These are phyloP conservation scores for Biston betularia DNA, from an alignment of 2,888 invertebrate species.

Conservation along the genomic window DNA sequence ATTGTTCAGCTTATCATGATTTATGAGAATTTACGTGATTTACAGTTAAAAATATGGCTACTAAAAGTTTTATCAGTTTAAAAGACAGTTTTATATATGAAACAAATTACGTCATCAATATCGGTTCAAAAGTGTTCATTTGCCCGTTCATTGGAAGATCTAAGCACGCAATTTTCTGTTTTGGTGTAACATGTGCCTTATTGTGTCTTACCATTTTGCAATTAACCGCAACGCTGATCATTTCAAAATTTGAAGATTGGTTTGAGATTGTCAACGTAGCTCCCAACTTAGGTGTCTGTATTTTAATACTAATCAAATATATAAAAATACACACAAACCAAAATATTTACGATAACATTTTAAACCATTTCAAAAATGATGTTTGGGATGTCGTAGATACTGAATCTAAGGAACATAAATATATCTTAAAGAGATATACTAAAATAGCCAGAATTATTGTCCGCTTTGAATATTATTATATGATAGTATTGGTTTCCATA, in stretches of 20 bases:
- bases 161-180: constrained; percentile 52
- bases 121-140: constrained; percentile 63
- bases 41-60: constrained; percentile 26
- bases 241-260: constrained; percentile 60
- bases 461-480: constrained; percentile 64
- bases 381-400: constrained; percentile 60
- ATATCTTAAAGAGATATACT: constrained; percentile 58
- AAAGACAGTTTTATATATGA: constrained; percentile 56
- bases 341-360: constrained; percentile 59
- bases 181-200: constrained; percentile 50
- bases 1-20: not conserved
- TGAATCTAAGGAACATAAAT: constrained; percentile 53
- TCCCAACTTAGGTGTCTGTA: constrained; percentile 70
- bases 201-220: constrained; percentile 61
- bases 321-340: constrained; percentile 59
- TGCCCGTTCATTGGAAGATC: constrained; percentile 64
- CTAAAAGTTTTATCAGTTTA: constrained; percentile 46
- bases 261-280: constrained; percentile 69
- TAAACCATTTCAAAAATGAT: constrained; percentile 60
- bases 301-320: constrained; percentile 68
- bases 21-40: not conserved
- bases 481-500: constrained; percentile 55
- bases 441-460: constrained; percentile 52
- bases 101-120: constrained; percentile 58
- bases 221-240: constrained; percentile 58